phyloP scores from a whole-genome alignment of 2,888 invertebrate species.

The Ischnura elegans region DNA sequence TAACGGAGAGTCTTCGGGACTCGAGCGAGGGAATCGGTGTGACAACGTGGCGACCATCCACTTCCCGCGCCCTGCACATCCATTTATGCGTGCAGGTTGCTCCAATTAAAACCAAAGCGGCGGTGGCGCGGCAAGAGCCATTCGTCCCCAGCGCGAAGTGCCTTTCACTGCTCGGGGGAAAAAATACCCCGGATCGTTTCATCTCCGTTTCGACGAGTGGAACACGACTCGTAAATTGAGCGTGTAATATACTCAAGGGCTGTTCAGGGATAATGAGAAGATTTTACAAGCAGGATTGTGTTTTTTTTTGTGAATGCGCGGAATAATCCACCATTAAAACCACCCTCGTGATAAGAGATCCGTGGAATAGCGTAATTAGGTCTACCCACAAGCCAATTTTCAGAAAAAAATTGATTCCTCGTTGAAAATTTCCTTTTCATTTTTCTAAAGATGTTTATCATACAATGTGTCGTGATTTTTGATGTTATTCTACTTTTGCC shows the following conservation, averaged over 20 bases:
- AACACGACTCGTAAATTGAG: neutral
- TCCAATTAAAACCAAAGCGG: conserved; percentile 2
- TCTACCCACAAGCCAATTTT: too few relatives aligned
- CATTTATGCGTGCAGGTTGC: conserved; percentile 22
- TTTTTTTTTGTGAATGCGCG: neutral
- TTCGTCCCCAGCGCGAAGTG: neutral
- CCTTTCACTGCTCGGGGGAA: neutral
- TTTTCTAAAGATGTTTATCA: too few relatives aligned
- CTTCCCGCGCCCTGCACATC: neutral
- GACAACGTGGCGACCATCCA: conserved; percentile 21
- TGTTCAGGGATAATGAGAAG: neutral
- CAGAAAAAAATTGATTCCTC: too few relatives aligned
- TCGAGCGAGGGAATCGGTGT: neutral
- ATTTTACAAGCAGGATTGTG: neutral
- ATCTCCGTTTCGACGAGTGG: neutral
- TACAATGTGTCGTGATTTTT: too few relatives aligned
- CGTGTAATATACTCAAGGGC: neutral
- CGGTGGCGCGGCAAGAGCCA: neutral
- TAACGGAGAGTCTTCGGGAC: neutral
- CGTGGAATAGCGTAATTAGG: too few relatives aligned
- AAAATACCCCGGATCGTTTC: neutral
- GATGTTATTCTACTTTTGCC: too few relatives aligned
- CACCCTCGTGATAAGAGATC: too few relatives aligned
- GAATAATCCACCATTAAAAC: neutral
- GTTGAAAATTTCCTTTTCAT: too few relatives aligned